Evolutionary conservation across 1,140 invertebrate genomes (phyloP).

Genomic region (Zaprionus camerounensis): DNA sequence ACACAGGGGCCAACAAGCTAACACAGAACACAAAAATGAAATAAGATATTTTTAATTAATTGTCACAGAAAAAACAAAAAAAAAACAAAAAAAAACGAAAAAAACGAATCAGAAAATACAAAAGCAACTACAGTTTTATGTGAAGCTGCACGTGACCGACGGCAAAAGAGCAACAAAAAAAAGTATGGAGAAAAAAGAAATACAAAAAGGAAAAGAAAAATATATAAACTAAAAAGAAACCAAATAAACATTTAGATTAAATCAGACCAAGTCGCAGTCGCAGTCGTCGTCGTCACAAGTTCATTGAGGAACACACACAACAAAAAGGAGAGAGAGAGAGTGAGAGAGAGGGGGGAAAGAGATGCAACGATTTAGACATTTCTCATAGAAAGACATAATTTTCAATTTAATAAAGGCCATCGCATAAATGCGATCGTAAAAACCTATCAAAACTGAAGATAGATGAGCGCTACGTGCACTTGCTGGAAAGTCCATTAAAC

Average conservation of each 20-base stretch:
- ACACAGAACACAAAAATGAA: slow-evolving; percentile 66
- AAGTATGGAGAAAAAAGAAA: slow-evolving; percentile 12
- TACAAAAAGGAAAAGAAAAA: slow-evolving; percentile 24
- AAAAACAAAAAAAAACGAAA: slow-evolving; percentile 8
- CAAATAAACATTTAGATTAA: slow-evolving; percentile 76
- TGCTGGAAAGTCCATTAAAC: slow-evolving; percentile 52
- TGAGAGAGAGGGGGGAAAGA: background rate
- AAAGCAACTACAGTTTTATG: slow-evolving; percentile 55
- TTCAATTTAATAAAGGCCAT: slow-evolving; percentile 80
- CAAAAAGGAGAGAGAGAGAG: background rate
- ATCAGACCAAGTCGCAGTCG: slow-evolving; percentile 43
- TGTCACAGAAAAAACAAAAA: slow-evolving; percentile 46
- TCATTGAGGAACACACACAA: slow-evolving; percentile 61
- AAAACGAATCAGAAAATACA: slow-evolving; percentile 19
- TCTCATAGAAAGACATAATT: slow-evolving; percentile 82
- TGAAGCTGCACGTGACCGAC: slow-evolving; percentile 67
- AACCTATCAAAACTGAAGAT: slow-evolving; percentile 77
- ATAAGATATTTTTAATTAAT: slow-evolving; percentile 82
- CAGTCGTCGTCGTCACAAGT: slow-evolving; percentile 45
- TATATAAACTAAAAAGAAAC: slow-evolving; percentile 52
- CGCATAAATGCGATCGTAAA: slow-evolving; percentile 67
- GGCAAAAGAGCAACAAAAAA: slow-evolving; percentile 31
- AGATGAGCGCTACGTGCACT: slow-evolving; percentile 73
- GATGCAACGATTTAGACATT: slow-evolving; percentile 63
- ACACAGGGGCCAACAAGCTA: slow-evolving; percentile 40